phyloP scores from a whole-genome alignment of 1,140 invertebrate species.

The Scaptomyza hsui region DNA sequence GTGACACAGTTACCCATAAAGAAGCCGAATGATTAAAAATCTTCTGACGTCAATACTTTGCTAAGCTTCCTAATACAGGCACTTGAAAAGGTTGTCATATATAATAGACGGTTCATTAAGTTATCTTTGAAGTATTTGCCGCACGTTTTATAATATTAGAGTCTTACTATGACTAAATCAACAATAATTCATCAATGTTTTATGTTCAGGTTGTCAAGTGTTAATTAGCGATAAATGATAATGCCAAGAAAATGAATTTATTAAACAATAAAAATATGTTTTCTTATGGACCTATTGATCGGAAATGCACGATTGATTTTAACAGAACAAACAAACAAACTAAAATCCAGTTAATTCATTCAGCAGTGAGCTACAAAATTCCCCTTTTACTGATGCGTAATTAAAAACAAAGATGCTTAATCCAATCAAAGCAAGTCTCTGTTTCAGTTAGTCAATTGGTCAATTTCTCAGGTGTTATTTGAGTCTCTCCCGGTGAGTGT shows the following conservation, averaged over 20 bases:
- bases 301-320: constrained; percentile 32
- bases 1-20: constrained; percentile 24
- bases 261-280: constrained; percentile 54
- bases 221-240: constrained; percentile 57
- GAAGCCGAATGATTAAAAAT: not conserved
- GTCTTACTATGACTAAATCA: not conserved
- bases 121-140: not conserved
- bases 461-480: not conserved
- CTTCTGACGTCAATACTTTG: constrained; percentile 28
- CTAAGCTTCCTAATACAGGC: not conserved
- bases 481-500: not conserved
- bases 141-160: constrained; percentile 12
- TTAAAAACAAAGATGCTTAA: constrained; percentile 17
- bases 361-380: constrained; percentile 6
- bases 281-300: constrained; percentile 13
- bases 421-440: constrained; percentile 4
- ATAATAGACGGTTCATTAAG: not conserved
- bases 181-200: constrained; percentile 21
- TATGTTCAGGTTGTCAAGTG: constrained; percentile 12
- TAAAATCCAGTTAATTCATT: not conserved
- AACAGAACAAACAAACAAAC: constrained; percentile 38
- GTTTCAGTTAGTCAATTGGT: not conserved
- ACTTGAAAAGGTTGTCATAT: not conserved
- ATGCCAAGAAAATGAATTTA: constrained; percentile 50
- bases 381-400: not conserved